These are phyloP conservation scores for Troides aeacus DNA, from an alignment of 2,888 invertebrate species.

Conservation along the genomic window DNA sequence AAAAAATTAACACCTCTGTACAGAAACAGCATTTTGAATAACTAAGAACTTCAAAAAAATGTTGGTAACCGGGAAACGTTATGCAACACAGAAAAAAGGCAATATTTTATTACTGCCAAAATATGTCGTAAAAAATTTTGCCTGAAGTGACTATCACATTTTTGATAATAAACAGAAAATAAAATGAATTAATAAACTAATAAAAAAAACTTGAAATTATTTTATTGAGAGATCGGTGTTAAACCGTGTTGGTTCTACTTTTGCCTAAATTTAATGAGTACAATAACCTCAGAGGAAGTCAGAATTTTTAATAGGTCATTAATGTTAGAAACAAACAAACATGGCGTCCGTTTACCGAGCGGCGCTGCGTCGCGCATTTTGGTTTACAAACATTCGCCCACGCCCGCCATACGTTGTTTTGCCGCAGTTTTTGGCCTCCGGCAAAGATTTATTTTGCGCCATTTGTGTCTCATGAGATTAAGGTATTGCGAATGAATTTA, in stretches of 20 bases:
- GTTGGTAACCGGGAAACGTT: no score
- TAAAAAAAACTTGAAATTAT: no score
- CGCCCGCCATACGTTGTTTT: constrained; percentile 21
- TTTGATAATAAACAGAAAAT: no score
- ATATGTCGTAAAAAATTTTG: no score
- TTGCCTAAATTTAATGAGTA: background rate
- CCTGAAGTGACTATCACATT: no score
- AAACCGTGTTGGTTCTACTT: background rate
- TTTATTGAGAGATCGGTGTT: no score
- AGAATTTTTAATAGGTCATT: constrained; percentile 16
- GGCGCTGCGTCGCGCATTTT: constrained; percentile 25
- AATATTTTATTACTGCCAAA: no score
- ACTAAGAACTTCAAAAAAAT: no score
- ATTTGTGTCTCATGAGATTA: constrained; percentile 16
- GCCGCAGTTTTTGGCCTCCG: constrained; percentile 27
- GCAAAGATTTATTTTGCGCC: constrained; percentile 11
- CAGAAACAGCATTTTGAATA: no score
- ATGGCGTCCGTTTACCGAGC: constrained; percentile 14
- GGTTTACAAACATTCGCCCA: constrained; percentile 35
- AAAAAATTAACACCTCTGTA: no score
- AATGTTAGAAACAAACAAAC: constrained; percentile 10
- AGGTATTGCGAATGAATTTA: constrained; percentile 20
- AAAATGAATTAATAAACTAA: no score
- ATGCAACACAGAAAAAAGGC: no score
- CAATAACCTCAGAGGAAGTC: background rate